Evolutionary conservation across 2,888 invertebrate species (phyloP), one percentile per base, ranked within the genome.

Genomic region (Heliconius sara): DNA sequence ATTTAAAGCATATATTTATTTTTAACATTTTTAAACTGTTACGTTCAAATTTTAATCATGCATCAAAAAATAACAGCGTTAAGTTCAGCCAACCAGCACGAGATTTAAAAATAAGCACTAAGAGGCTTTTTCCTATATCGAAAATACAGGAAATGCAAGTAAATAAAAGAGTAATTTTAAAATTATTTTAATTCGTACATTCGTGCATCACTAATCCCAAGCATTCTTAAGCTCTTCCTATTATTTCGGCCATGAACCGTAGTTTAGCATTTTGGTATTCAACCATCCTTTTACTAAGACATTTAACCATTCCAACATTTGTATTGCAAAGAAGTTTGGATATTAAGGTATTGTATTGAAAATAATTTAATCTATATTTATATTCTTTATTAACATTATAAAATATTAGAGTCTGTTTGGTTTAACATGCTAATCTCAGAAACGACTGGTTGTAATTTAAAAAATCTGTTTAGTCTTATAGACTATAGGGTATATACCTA

Each of bases 191-290:
- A 47, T 47, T 70, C 25, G 25, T 70, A 16, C 25, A 70, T 16
- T 70, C 68, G 68, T 70, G 68, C 70, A 47, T 70, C 25, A 47
- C 70, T 70, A 70, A 70, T 25, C 25, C 25, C n/a, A 43, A 25
- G 47, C 43, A 70, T 25, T 25, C n/a, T 25, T 30, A 25, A 70
- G 70, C 25, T 70, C 70, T 70, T 70, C 70, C 70, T 70, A 70
- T 25, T 19, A 25, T 25, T 47, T 43, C 43, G 70, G 25, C 70
- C 70, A 19, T 47, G 70, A 70, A 70, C 70, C 43, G 39, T 25
- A 13, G 70, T 43, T 16, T 70, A 70, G 43, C 70, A 70, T 70
- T 70, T 70, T 25, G 43, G 70, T 27, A 43, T 68, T n/a, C 13
- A 43, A 68, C 25, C 25, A 68, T 68, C 43, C 43, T 47, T 10